phyloP scores from a whole-genome alignment of 2,113 vertebrate genomes.

The Pteruthius melanotis region DNA sequence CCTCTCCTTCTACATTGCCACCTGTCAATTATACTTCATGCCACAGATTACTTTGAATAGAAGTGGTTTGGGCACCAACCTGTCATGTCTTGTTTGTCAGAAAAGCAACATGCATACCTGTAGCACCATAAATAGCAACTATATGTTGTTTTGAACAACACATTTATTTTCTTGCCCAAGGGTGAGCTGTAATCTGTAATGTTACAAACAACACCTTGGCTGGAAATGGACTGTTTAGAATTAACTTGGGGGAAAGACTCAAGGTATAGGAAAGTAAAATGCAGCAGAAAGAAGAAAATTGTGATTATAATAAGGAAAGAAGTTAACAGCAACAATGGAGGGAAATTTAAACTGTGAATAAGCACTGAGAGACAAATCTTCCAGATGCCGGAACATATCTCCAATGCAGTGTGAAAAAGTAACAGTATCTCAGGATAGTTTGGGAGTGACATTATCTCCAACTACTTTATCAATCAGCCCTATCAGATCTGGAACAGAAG shows the following conservation, averaged over 20 bases:
- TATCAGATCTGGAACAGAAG: neutral
- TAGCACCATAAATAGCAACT: neutral
- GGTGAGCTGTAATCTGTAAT: neutral
- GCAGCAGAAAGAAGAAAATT: neutral
- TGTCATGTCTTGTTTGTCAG: neutral
- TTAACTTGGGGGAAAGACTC: neutral
- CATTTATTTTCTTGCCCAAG: neutral
- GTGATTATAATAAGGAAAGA: neutral
- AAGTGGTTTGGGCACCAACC: neutral
- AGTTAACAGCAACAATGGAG: neutral
- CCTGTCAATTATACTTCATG: neutral
- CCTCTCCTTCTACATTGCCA: neutral
- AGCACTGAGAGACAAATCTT: neutral
- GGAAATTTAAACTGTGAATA: neutral
- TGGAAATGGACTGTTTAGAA: neutral
- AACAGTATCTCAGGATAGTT: neutral
- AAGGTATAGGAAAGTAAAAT: neutral
- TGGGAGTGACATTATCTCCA: neutral
- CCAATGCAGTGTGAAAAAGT: neutral
- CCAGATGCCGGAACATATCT: neutral
- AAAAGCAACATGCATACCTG: neutral
- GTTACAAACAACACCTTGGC: neutral
- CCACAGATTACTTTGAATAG: neutral
- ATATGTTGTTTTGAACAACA: neutral
- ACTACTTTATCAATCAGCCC: neutral